Conservation (phyloP, 2,797 vertebrate species). For the Myotis daubentonii region DNA sequence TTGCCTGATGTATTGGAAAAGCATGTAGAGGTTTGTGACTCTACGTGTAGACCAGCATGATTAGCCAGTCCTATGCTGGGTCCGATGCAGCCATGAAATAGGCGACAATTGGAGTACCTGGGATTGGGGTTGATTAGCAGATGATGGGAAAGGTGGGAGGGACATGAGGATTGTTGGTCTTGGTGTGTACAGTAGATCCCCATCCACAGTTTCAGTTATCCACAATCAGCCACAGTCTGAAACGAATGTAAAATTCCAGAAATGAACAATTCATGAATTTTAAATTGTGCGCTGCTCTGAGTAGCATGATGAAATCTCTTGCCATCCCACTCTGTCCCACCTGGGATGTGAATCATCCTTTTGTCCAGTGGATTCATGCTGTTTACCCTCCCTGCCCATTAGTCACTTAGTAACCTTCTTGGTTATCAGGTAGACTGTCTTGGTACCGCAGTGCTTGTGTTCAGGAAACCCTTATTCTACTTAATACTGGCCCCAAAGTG, state of each 20-base stretch:
- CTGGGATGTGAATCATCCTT: background rate
- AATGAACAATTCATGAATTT: background rate
- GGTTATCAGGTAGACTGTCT: background rate
- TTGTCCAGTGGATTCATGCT: background rate
- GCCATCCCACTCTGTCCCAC: background rate
- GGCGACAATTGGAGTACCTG: background rate
- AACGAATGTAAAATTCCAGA: background rate
- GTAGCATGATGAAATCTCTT: background rate
- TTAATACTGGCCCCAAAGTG: background rate
- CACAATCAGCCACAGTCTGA: background rate
- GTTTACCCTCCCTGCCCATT: background rate
- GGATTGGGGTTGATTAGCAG: no score
- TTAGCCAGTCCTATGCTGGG: background rate
- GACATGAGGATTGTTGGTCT: background rate
- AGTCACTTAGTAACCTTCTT: background rate
- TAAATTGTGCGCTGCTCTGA: background rate
- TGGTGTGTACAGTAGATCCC: background rate
- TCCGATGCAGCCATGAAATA: background rate
- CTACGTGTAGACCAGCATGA: background rate
- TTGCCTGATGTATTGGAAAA: background rate
- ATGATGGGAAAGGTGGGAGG: background rate
- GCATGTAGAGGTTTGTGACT: background rate
- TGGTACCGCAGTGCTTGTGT: background rate
- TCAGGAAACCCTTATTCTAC: background rate
- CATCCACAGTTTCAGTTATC: background rate